These are phyloP conservation scores for Thumatha senex DNA, from an alignment of 2,888 invertebrate genomes.

Conservation along the genomic window DNA sequence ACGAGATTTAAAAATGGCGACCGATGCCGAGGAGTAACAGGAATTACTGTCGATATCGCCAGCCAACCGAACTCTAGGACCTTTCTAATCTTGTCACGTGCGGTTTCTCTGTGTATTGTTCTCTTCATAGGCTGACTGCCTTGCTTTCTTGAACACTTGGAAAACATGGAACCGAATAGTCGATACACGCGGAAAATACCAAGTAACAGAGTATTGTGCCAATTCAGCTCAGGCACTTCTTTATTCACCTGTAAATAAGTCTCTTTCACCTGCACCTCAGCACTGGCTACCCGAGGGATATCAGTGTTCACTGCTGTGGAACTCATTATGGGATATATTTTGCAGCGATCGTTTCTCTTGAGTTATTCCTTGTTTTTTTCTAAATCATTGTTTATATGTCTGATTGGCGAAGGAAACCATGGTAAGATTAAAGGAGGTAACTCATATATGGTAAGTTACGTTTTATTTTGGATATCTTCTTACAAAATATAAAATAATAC, in stretches of 20 bases:
- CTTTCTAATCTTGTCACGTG: slow-evolving; percentile 25
- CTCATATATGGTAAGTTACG: too few relatives aligned
- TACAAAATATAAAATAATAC: too few relatives aligned
- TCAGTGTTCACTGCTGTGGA: too few relatives aligned
- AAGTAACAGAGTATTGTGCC: background rate
- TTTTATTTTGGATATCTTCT: too few relatives aligned
- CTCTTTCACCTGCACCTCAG: background rate
- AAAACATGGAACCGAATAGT: background rate
- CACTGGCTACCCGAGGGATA: too few relatives aligned
- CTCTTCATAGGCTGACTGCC: background rate
- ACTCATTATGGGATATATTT: background rate
- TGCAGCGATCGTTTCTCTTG: too few relatives aligned
- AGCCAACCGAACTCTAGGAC: slow-evolving; percentile 35
- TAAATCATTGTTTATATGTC: too few relatives aligned
- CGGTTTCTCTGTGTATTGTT: background rate
- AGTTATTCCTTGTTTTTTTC: too few relatives aligned
- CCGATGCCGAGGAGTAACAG: slow-evolving; percentile 25
- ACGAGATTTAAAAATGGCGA: slow-evolving; percentile 49
- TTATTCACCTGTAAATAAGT: background rate
- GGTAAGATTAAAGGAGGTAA: too few relatives aligned
- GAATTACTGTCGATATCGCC: slow-evolving; percentile 25
- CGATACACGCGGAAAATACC: slow-evolving; percentile 1
- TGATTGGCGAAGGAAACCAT: too few relatives aligned
- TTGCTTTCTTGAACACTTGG: background rate
- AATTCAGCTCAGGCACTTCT: background rate